phyloP scores from a whole-genome alignment of 2,797 vertebrate genomes.

The Mallotus villosus region DNA sequence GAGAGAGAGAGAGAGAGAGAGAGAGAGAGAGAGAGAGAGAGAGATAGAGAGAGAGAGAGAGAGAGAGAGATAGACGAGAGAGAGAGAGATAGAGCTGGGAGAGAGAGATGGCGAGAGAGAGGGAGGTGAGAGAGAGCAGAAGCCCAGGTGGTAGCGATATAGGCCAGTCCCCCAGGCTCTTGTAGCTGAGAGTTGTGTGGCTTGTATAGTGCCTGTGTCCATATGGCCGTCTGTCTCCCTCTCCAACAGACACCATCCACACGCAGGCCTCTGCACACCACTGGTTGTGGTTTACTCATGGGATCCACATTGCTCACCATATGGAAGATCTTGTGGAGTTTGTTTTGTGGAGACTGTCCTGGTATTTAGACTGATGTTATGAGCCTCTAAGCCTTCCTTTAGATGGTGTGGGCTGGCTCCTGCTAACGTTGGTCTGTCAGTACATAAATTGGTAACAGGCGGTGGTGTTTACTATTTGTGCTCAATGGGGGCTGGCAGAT shows the following conservation, averaged over 20 bases:
- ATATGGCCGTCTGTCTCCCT: slow-evolving; percentile 88
- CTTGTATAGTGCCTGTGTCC: slow-evolving; percentile 88
- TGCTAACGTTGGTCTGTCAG: slow-evolving; percentile 56
- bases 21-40: slow-evolving; percentile 28
- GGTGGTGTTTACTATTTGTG: slow-evolving; percentile 66
- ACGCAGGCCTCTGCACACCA: slow-evolving; percentile 62
- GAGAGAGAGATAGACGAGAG: slow-evolving; percentile 4
- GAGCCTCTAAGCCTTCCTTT: slow-evolving; percentile 38
- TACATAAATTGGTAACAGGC: slow-evolving; percentile 67
- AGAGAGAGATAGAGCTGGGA: background rate
- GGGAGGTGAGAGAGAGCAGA: slow-evolving; percentile 32
- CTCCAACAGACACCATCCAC: slow-evolving; percentile 74
- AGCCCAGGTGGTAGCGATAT: slow-evolving; percentile 89
- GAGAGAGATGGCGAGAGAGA: slow-evolving; percentile 14
- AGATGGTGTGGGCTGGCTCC: slow-evolving; percentile 49
- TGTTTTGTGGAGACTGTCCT: slow-evolving; percentile 68
- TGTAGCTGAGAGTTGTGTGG: slow-evolving; percentile 87
- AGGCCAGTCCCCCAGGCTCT: slow-evolving; percentile 92
- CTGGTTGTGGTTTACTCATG: slow-evolving; percentile 55
- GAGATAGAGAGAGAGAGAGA: background rate
- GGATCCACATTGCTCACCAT: slow-evolving; percentile 61
- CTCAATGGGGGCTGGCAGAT: slow-evolving; percentile 51
- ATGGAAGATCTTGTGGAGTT: slow-evolving; percentile 71
- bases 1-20: background rate
- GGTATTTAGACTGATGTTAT: slow-evolving; percentile 53